Base-by-base conservation (phyloP, 2,888 invertebrate species). In the Rugalucina vietnamica region DNA sequence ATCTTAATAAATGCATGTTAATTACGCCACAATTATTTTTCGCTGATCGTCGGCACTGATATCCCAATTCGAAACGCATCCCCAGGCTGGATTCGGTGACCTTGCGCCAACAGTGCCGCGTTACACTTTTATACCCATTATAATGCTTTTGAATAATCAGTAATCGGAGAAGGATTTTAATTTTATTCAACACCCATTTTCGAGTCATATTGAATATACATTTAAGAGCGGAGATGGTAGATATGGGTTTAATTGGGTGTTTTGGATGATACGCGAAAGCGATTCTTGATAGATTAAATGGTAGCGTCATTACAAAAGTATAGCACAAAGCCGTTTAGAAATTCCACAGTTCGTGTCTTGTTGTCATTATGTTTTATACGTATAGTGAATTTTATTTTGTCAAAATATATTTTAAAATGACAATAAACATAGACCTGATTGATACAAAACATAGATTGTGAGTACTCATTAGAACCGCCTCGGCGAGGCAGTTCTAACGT, bases 161-260 rank as follows among this genome's bases (percentile, higher is more conserved):
- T 82, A 85, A 85, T 80, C 60, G 60, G 79, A 85, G 79, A 82
- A 32, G 70, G 60, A 79, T 82, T 85, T 85, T 73, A 82, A 82
- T 73, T 85, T 85, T 76, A 65, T 65, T 65, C 65, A 65, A 24
- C 34, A 5, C 65, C 24, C 65, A 65, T 65, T 65, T 65, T 65
- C 34, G 29, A 65, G 65, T 65, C 65, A 34, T 65, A 65, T 65
- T 65, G 65, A 65, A 65, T 65, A 65, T 65, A 65, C 65, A 65
- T 65, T 65, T 65, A 65, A 65, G 34, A 32, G 12, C 29, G 24
- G 32, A 65, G 65, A 65, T 65, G 1, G 2, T 65, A 65, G 65
- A 65, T 65, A 65, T 65, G 34, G 34, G 34, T 32, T 34, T 65
- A 65, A 65, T 65, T 65, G 34, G 34, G 32, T 65, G 65, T 65